Evolutionary conservation across 2,888 invertebrate genomes (phyloP).

Genomic region (Andrena chrysosceles): DNA sequence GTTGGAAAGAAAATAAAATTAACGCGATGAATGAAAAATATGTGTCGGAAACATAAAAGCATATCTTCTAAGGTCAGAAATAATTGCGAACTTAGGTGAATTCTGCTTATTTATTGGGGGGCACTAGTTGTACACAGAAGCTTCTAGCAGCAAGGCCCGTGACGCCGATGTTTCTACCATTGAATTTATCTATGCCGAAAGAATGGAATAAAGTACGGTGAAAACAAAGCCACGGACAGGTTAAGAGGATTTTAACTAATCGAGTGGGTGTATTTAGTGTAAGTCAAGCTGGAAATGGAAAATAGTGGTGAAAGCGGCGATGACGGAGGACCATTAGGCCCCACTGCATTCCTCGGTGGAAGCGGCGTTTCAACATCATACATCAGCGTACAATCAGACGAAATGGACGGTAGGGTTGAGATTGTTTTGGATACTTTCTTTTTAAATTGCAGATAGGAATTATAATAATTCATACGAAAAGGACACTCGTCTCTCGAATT

Average conservation of each 20-base stretch:
- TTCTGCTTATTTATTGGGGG: background rate
- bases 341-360: slow-evolving; percentile 78
- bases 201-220: slow-evolving; percentile 35
- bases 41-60: too few relatives aligned
- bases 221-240: slow-evolving; percentile 60
- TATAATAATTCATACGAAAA: background rate
- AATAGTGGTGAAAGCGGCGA: slow-evolving; percentile 84
- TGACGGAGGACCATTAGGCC: slow-evolving; percentile 81
- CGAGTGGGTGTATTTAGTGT: slow-evolving; percentile 21
- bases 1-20: too few relatives aligned
- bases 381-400: slow-evolving; percentile 82
- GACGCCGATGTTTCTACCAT: slow-evolving; percentile 11
- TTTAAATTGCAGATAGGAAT: slow-evolving; percentile 11
- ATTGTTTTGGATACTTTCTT: slow-evolving; percentile 22
- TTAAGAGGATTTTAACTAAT: slow-evolving; percentile 45
- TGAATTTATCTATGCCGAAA: slow-evolving; percentile 24
- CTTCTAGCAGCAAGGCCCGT: background rate
- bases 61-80: too few relatives aligned
- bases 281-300: slow-evolving; percentile 75
- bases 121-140: background rate
- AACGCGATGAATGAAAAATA: too few relatives aligned
- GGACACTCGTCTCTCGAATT: background rate
- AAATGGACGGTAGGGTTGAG: slow-evolving; percentile 80
- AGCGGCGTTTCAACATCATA: slow-evolving; percentile 79
- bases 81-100: too few relatives aligned